Conservation (phyloP, 2,797 vertebrate species). For the Trematomus bernacchii region DNA sequence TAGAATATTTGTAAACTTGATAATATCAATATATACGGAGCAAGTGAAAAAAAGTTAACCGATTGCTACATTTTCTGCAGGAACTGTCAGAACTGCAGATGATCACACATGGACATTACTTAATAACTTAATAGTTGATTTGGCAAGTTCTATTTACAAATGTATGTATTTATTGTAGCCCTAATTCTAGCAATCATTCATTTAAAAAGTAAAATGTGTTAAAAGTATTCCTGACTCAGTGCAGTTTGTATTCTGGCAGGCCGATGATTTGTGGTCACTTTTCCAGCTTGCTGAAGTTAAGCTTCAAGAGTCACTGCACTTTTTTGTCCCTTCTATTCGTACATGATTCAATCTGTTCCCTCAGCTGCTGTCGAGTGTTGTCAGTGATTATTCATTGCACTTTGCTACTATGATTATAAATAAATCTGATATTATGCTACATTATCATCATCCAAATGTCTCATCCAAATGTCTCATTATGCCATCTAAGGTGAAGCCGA, state of each 20-base stretch:
- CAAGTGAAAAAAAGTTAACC: neutral
- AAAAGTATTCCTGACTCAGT: conserved; percentile 15
- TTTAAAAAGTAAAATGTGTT: conserved; percentile 11
- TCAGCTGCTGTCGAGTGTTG: neutral
- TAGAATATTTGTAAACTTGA: neutral
- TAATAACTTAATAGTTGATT: conserved; percentile 22
- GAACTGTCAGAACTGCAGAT: conserved; percentile 25
- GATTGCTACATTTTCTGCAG: neutral
- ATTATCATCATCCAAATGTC: conserved; percentile 20
- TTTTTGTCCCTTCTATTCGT: neutral
- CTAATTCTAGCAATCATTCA: neutral
- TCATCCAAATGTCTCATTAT: neutral
- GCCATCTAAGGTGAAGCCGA: conserved; percentile 5
- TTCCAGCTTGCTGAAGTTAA: neutral
- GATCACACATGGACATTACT: neutral
- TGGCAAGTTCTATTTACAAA: conserved; percentile 17
- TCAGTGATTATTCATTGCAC: conserved; percentile 3
- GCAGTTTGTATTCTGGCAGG: neutral
- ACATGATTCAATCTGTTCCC: neutral
- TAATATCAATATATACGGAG: neutral
- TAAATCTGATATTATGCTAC: conserved; percentile 26
- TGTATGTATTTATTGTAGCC: conserved; percentile 14
- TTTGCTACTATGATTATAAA: conserved; percentile 45
- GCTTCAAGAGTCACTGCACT: neutral
- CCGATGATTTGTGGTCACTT: conserved; percentile 9